Conservation (phyloP, 2,888 invertebrate genomes). For the Neoascia interrupta region DNA sequence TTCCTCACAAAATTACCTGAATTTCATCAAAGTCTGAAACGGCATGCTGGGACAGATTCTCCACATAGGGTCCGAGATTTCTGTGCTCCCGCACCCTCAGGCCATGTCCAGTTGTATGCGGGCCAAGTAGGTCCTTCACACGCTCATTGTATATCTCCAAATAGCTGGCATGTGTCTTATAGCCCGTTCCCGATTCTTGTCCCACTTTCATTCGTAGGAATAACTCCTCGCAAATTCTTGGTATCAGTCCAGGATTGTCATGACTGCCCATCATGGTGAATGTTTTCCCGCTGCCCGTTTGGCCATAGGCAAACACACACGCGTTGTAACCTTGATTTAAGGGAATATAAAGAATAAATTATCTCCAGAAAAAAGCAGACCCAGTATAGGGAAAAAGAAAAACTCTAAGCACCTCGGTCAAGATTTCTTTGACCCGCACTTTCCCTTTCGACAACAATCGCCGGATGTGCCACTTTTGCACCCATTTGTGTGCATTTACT, state of each 20-base stretch:
- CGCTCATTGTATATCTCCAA: slow-evolving; percentile 92
- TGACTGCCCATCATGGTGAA: slow-evolving; percentile 94
- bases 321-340: slow-evolving; percentile 85
- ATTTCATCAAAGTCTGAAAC: slow-evolving; percentile 93
- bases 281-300: slow-evolving; percentile 94
- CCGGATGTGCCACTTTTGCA: background rate
- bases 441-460: slow-evolving; percentile 42
- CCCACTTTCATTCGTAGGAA: slow-evolving; percentile 91
- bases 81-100: slow-evolving; percentile 90
- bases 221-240: slow-evolving; percentile 90
- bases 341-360: background rate
- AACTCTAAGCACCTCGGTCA: slow-evolving; percentile 9
- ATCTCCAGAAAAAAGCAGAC: too few relatives aligned
- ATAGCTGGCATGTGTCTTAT: slow-evolving; percentile 92
- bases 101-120: slow-evolving; percentile 83
- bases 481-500: background rate
- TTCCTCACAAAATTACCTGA: slow-evolving; percentile 81
- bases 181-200: slow-evolving; percentile 89
- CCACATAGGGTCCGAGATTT: slow-evolving; percentile 90
- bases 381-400: background rate
- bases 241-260: slow-evolving; percentile 91
- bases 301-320: slow-evolving; percentile 94
- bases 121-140: slow-evolving; percentile 86
- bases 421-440: slow-evolving; percentile 40
- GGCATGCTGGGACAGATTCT: slow-evolving; percentile 91